Evolutionary conservation across 2,797 vertebrate genomes (phyloP).

Genomic region (Hippopotamyrus pictus): DNA sequence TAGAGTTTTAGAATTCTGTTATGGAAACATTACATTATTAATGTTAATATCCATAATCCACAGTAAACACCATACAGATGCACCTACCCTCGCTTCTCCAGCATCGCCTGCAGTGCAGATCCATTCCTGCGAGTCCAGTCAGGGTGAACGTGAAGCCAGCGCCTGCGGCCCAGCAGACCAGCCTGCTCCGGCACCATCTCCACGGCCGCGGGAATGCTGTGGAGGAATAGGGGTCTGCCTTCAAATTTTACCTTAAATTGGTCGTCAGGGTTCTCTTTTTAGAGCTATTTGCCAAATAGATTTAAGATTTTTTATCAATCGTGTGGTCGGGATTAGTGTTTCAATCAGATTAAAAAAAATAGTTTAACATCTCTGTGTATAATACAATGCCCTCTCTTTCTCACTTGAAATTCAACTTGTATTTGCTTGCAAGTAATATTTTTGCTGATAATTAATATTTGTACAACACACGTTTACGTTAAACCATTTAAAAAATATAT

Average conservation of each 20-base stretch:
- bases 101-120: slow-evolving; percentile 70
- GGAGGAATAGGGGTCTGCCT: slow-evolving; percentile 22
- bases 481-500: neutral
- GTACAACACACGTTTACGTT: neutral
- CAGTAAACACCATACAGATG: neutral
- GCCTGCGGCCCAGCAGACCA: slow-evolving; percentile 51
- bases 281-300: neutral
- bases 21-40: neutral
- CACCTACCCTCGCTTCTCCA: slow-evolving; percentile 74
- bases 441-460: neutral
- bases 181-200: slow-evolving; percentile 51
- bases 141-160: slow-evolving; percentile 75
- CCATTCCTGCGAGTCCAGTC: slow-evolving; percentile 66
- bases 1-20: neutral
- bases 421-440: neutral
- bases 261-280: neutral
- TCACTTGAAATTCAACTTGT: neutral
- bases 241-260: neutral
- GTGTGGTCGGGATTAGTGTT: neutral
- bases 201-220: slow-evolving; percentile 66
- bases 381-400: neutral
- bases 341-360: neutral
- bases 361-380: neutral
- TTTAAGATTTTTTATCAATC: neutral
- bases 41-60: neutral